Conservation (phyloP, 2,888 invertebrate species). For the Agrenia bidenticulata region DNA sequence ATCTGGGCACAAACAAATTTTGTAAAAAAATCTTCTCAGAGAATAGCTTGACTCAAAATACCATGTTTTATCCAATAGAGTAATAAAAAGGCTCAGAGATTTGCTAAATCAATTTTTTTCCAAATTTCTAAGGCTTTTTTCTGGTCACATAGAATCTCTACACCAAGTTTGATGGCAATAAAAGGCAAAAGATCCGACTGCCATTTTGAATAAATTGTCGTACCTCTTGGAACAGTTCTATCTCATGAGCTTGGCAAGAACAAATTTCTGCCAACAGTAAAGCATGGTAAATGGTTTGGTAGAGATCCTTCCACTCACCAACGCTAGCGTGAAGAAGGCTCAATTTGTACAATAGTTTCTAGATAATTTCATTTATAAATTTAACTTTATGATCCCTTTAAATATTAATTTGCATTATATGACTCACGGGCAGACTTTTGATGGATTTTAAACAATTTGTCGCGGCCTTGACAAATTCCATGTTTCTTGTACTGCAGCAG, state of each 20-base stretch:
- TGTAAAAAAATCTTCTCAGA: no score
- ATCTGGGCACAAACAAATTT: no score
- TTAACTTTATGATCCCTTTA: neutral
- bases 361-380: slow-evolving; percentile 32
- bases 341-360: slow-evolving; percentile 70
- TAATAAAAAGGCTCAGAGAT: no score
- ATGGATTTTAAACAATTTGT: slow-evolving; percentile 65
- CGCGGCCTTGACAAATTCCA: slow-evolving; percentile 65
- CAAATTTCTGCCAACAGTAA: slow-evolving; percentile 69
- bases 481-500: slow-evolving; percentile 65
- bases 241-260: slow-evolving; percentile 3
- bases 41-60: no score
- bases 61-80: no score
- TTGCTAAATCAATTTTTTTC: no score
- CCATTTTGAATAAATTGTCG: no score
- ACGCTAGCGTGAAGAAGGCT: slow-evolving; percentile 65
- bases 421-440: slow-evolving; percentile 65
- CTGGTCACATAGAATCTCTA: no score
- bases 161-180: no score
- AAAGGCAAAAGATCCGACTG: no score
- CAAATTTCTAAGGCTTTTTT: no score
- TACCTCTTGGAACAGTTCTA: neutral
- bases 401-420: slow-evolving; percentile 5
- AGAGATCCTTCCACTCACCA: slow-evolving; percentile 70
- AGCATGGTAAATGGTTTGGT: slow-evolving; percentile 72